Percentiles rank a stretch among this genome's conserved stretches.
Conservation (phyloP, 2,113 vertebrate species). For the Salminus brasiliensis region DNA sequence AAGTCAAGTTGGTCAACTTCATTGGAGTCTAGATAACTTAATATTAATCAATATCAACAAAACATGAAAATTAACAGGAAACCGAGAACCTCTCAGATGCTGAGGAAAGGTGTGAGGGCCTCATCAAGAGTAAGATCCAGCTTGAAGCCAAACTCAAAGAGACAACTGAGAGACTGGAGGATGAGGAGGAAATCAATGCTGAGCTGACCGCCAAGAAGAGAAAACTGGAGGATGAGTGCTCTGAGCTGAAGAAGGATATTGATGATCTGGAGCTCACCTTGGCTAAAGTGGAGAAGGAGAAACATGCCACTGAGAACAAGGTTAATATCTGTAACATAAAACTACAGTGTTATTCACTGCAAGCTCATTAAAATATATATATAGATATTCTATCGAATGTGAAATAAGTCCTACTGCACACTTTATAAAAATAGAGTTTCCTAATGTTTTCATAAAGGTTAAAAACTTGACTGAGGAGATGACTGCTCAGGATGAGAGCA, state of each 20-base stretch:
- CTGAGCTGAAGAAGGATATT: slow-evolving; percentile 32
- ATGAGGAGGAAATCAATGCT: not conserved
- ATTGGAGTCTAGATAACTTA: not conserved
- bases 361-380: not conserved
- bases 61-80: slow-evolving; percentile 57
- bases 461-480: not conserved
- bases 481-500: slow-evolving; percentile 29
- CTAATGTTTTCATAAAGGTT: not conserved
- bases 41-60: no score
- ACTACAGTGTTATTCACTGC: no score
- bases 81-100: not conserved
- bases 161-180: not conserved
- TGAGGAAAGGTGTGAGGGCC: not conserved
- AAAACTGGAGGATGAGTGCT: not conserved
- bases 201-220: not conserved
- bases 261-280: slow-evolving; percentile 49
- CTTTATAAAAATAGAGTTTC: not conserved
- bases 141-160: not conserved
- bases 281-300: slow-evolving; percentile 48
- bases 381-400: not conserved
- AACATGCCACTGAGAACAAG: not conserved
- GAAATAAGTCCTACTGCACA: not conserved
- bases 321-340: not conserved
- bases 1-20: slow-evolving; percentile 38
- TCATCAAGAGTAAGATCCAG: not conserved